A percentile compares a stretch with the other conserved stretches of the same genome.
Conservation (phyloP, 2,113 vertebrate genomes). For the Axis porcinus region DNA sequence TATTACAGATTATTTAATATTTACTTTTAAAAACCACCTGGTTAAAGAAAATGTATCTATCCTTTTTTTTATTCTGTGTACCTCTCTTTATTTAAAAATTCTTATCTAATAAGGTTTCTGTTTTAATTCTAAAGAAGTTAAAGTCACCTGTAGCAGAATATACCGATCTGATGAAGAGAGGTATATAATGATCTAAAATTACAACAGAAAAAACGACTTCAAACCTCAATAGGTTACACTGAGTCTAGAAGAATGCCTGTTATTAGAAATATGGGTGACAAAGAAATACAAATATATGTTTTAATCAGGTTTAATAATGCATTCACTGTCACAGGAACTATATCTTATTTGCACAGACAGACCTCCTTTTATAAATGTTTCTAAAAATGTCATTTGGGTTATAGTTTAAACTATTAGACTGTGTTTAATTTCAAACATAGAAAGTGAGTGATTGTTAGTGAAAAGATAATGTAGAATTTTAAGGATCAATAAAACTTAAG, state of each 20-base stretch:
- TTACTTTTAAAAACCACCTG: not conserved
- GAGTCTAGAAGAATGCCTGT: not conserved
- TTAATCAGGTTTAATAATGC: not conserved
- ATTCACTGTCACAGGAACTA: not conserved
- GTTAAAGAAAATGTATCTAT: not conserved
- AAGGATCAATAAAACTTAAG: not conserved
- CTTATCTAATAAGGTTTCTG: not conserved
- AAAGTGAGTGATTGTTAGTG: not conserved
- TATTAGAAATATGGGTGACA: not conserved
- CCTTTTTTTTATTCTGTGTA: not conserved
- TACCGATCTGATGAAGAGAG: not conserved
- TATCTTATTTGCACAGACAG: not conserved
- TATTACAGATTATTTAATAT: not conserved
- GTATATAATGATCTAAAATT: not conserved
- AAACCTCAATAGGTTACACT: not conserved
- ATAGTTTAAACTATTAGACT: not conserved
- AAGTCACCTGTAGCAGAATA: not conserved
- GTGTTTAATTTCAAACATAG: not conserved
- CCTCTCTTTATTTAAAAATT: not conserved
- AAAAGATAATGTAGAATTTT: not conserved
- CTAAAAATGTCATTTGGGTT: not conserved
- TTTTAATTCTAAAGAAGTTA: not conserved
- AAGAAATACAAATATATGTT: not conserved
- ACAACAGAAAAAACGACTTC: not conserved
- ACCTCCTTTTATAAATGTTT: not conserved